A percentile compares a stretch with the other conserved stretches of the same genome.
Evolutionary conservation across 1,140 invertebrate genomes (phyloP).

Genomic region (Triops longicaudatus): DNA sequence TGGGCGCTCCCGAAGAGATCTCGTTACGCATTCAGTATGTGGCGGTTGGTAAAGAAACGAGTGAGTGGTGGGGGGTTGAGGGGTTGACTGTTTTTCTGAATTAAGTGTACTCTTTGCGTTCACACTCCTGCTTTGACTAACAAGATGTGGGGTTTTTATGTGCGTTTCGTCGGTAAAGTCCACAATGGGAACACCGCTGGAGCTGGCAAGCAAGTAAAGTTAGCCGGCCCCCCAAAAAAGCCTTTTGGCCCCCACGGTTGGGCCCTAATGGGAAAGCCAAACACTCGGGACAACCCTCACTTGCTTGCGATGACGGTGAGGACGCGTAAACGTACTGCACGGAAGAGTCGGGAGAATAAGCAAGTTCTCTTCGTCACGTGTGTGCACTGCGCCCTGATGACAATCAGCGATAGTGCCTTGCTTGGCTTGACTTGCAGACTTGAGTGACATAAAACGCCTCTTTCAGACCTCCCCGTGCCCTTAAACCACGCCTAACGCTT

Average conservation of each 20-base stretch:
- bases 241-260: background rate
- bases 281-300: background rate
- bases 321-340: conserved; percentile 14
- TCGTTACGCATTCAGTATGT: no score
- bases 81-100: background rate
- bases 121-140: conserved; percentile 2
- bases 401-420: conserved; percentile 6
- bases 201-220: conserved; percentile 14
- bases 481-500: background rate
- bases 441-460: conserved; percentile 11
- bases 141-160: background rate
- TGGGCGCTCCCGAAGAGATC: no score
- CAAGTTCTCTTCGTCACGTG: conserved; percentile 8
- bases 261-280: conserved; percentile 8
- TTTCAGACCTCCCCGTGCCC: conserved; percentile 1
- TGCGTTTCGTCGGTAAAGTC: conserved; percentile 8
- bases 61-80: background rate
- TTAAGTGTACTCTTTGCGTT: conserved; percentile 10
- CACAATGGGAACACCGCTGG: conserved; percentile 8
- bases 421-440: conserved; percentile 14
- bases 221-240: background rate
- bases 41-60: no score
- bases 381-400: conserved; percentile 13
- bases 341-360: conserved; percentile 1
- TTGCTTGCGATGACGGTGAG: background rate